These are phyloP conservation scores for Nineta flava DNA, from an alignment of 2,888 invertebrate species.

Conservation along the genomic window DNA sequence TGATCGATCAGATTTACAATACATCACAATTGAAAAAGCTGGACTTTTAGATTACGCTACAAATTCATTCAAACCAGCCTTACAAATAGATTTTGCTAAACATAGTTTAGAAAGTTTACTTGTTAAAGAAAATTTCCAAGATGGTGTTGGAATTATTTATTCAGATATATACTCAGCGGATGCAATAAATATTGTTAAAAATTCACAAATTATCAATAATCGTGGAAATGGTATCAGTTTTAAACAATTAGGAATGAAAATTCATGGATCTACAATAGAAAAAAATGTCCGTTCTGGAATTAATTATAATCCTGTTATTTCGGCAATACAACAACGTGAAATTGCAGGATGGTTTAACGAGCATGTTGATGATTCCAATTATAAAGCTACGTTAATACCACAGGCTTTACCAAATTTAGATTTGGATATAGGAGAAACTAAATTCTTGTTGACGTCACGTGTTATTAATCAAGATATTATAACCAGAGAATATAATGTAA, in stretches of 20 bases:
- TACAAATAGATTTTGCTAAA: conserved; percentile 74
- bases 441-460: conserved; percentile 62
- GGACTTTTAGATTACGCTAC: conserved; percentile 88
- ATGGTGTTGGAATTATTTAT: conserved; percentile 86
- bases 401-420: conserved; percentile 42
- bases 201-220: conserved; percentile 72
- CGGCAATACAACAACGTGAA: conserved; percentile 72
- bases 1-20: conserved; percentile 73
- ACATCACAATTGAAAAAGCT: conserved; percentile 76
- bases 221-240: conserved; percentile 79
- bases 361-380: conserved; percentile 51
- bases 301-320: conserved; percentile 78
- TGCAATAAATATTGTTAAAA: conserved; percentile 62
- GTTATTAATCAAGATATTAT: conserved; percentile 38
- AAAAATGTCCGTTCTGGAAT: conserved; percentile 80
- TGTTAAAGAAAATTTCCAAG: conserved; percentile 73
- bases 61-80: conserved; percentile 70
- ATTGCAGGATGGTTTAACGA: conserved; percentile 82
- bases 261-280: conserved; percentile 62
- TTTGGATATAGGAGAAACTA: conserved; percentile 56
- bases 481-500: conserved; percentile 40
- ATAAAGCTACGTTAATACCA: conserved; percentile 59
- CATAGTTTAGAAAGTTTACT: conserved; percentile 70
- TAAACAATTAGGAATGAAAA: conserved; percentile 70
- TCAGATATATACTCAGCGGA: conserved; percentile 84